Evolutionary conservation across 2,797 vertebrate genomes (phyloP).

Genomic region (Picus viridis): DNA sequence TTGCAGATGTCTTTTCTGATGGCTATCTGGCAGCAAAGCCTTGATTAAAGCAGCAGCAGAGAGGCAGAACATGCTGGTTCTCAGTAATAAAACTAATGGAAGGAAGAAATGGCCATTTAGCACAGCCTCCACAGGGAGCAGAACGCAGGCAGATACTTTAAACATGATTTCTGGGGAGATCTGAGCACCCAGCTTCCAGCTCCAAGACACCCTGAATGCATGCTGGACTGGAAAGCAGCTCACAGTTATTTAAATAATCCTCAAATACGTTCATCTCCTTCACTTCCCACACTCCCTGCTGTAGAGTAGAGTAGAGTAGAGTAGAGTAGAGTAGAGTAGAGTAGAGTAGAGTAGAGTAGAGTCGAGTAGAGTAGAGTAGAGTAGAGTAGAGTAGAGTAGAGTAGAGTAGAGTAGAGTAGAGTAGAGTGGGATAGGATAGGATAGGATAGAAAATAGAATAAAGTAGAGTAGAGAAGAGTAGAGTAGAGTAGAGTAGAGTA

Average conservation of each 20-base stretch:
- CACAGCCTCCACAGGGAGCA: not conserved
- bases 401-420: too few species aligned
- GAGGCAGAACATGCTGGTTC: slow-evolving; percentile 28
- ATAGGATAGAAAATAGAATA: too few species aligned
- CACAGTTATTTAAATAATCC: not conserved
- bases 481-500: too few species aligned
- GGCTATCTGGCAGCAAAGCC: slow-evolving; percentile 47
- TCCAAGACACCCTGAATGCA: not conserved
- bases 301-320: too few species aligned
- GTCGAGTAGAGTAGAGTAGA: too few species aligned
- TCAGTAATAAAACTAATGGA: slow-evolving; percentile 33
- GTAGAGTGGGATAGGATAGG: too few species aligned
- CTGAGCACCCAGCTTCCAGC: not conserved
- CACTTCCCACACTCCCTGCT: not conserved
- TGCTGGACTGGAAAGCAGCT: not conserved
- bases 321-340: too few species aligned
- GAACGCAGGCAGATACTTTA: not conserved
- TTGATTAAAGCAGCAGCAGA: slow-evolving; percentile 31
- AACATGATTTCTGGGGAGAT: not conserved
- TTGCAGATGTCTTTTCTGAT: slow-evolving; percentile 63
- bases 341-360: too few species aligned
- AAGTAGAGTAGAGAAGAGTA: too few species aligned
- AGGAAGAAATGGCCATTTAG: slow-evolving; percentile 10
- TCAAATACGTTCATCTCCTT: not conserved
- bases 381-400: too few species aligned